Evolutionary conservation across 2,113 vertebrate genomes (phyloP), one percentile per base, ranked within the genome.

Genomic region (Egretta garzetta): DNA sequence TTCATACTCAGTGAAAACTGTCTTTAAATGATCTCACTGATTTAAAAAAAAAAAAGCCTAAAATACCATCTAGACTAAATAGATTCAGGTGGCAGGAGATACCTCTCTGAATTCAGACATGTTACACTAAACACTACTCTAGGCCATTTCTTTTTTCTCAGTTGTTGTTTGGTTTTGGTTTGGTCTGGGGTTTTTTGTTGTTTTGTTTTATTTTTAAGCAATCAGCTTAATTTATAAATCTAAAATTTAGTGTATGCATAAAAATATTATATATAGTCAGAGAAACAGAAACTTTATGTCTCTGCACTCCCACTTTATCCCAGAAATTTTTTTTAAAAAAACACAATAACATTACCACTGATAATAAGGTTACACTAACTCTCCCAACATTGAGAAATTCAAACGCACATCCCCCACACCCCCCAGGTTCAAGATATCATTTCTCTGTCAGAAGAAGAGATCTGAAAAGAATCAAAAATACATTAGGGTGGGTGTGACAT

Each of bases 401-500:
- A 47, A 9, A 47, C 14, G 15, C 41, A 47, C 45, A 21, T 19
- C 45, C 8, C 18, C 41, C 41, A 15, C 39, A 41, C 18, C 45
- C 19, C 45, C 8, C 45, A 56, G 14, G 26, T 70, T 68, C 45
- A 94, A 80, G 33, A 93, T 71, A 45, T 6, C 43, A 67, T 63
- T 74, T 30, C 55, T 52, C 28, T 96, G 77, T 94, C 88, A 83
- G 70, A 56, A 95, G 16, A 3, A 90, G 3, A 1, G 24, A 96
- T 96, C 83, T 86, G 55, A 97, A 93, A 89, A 70, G 59, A 72
- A 85, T 87, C 41, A 85, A 83, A 84, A 68, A 53, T 90, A 58
- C 58, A 89, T 96, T 86, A 87, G 62, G 83, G 39, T 58, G 75
- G 60, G 67, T 95, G 83, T 95, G 83, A 76, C 74, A 91, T 93